phyloP scores from a whole-genome alignment of 2,888 invertebrate genomes.

The Cabera pusaria region DNA sequence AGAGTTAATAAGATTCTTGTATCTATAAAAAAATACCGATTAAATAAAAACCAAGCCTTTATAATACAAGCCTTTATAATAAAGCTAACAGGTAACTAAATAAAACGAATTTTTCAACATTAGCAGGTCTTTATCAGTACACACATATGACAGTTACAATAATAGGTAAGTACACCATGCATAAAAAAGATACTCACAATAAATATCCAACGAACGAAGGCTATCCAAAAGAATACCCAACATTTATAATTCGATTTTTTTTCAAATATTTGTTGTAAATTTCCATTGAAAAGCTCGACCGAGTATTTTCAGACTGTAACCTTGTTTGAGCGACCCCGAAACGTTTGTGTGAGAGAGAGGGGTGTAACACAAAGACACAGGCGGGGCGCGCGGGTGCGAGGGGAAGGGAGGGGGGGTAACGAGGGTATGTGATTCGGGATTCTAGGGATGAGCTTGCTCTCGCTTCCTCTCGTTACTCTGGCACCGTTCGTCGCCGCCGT shows the following conservation, averaged over 20 bases:
- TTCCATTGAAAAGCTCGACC: slow-evolving; percentile 42
- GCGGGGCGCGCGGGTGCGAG: slow-evolving; percentile 58
- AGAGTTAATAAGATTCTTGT: too few relatives aligned
- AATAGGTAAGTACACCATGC: too few relatives aligned
- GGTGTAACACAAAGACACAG: slow-evolving; percentile 62
- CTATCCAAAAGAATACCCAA: slow-evolving; percentile 24
- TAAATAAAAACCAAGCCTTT: too few relatives aligned
- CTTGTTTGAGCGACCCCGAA: slow-evolving; percentile 53
- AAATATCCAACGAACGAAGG: slow-evolving; percentile 6
- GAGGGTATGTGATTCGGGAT: slow-evolving; percentile 81
- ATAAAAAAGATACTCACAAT: slow-evolving; percentile 10
- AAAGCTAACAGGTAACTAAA: too few relatives aligned
- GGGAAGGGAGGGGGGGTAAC: slow-evolving; percentile 65
- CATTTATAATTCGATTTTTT: slow-evolving; percentile 25
- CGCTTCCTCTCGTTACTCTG: slow-evolving; percentile 80
- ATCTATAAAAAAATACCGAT: too few relatives aligned
- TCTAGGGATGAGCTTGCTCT: slow-evolving; percentile 83
- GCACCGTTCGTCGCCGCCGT: slow-evolving; percentile 72
- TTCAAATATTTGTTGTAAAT: slow-evolving; percentile 32
- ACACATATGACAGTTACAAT: too few relatives aligned
- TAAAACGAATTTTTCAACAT: too few relatives aligned
- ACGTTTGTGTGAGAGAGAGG: slow-evolving; percentile 73
- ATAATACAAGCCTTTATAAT: too few relatives aligned
- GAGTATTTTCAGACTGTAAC: slow-evolving; percentile 65
- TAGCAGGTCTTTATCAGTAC: too few relatives aligned